Base-by-base conservation (phyloP, 2,797 vertebrate species). In the Scyliorhinus canicula region DNA sequence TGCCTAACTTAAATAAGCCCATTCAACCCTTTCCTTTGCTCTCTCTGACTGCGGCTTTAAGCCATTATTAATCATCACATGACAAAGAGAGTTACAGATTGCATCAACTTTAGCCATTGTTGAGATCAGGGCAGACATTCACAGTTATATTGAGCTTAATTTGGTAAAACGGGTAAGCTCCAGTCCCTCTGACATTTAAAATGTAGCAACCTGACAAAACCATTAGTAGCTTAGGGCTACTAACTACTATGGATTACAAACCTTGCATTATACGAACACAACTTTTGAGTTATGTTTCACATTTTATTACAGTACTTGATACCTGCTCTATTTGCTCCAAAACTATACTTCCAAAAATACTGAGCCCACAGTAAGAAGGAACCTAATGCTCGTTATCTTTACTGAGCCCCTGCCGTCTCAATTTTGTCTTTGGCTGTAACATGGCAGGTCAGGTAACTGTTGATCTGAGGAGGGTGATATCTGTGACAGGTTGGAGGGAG, bases 351-450 rank as follows among this genome's bases (percentile, higher is more conserved):
- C 88, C 0, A 91, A 65, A 91, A 65, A 63, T 65, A 40, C 88
- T 4, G 8, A 12, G 57, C 88, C 19, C 24, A 40, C 14, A 19
- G 31, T 63, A 63, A 65, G 35, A 12, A 19, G 7, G 26, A 63
- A 35, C 44, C 65, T 63, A 91, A 63, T 91, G 67, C 35, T 69
- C 67, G 2, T 69, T 50, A 71, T 94, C 3, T n/a, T 52, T 14
- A 24, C 28, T 31, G 44, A 71, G 67, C 67, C 40, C 4, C 2
- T 71, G 8, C 67, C 47, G 8, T 52, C 47, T 74, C 24, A 5
- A 55, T 74, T 94, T 55, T 52, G 67, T 35, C 60, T 94, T 94
- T 94, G 93, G 31, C 14, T 94, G 67, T 69, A 74, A 94, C 47
- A 94, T 31, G 8, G 8, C 47, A 94, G 47, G 67, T 71, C 67